Base-by-base conservation (phyloP, 2,888 invertebrate genomes). In the Mamestra brassicae region DNA sequence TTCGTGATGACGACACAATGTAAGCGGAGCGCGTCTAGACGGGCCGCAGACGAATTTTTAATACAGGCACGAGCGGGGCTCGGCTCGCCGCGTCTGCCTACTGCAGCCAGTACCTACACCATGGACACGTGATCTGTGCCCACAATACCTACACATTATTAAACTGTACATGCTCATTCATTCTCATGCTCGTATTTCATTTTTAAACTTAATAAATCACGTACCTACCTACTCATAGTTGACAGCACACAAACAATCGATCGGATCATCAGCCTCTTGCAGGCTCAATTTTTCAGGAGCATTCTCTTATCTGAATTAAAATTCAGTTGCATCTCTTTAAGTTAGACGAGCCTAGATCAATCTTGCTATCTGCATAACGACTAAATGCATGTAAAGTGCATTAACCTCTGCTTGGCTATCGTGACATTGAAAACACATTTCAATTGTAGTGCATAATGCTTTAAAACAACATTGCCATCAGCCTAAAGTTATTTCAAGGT, bases 1-100 rank as follows among this genome's bases (percentile, higher is more conserved):
- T 89, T 90, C 90, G 75, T 78, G 70, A 58, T 84, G 82, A 84
- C 76, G 92, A 91, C 92, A 91, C 91, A 90, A 88, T 91, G 90
- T 91, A 92, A 93, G 89, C 92, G 90, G 89, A 88, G 85, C 88
- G 88, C 90, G 95, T 95, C 95, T 95, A 95, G 95, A 95, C 96
- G 89, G 89, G 86, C 89, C 90, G 91, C 94, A 95, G 95, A 96
- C 95, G 92, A 94, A 93, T 95, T 95, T 95, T 95, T 95, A 94
- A 94, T 86, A 86, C 88, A 78, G 70, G 76, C 88, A 79, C 85
- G 80, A 70, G 74, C 85, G 73, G 90, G 45, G 88, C 85, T 76
- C 79, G 77, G 78, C 86, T 74, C 76, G 74, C 75, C 78, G 78
- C 77, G 81, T 71, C 72, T 77, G 83, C 79, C 80, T 82, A 80